Evolutionary conservation across 2,888 invertebrate species (phyloP).

Genomic region (Lycocerus yunnanus): DNA sequence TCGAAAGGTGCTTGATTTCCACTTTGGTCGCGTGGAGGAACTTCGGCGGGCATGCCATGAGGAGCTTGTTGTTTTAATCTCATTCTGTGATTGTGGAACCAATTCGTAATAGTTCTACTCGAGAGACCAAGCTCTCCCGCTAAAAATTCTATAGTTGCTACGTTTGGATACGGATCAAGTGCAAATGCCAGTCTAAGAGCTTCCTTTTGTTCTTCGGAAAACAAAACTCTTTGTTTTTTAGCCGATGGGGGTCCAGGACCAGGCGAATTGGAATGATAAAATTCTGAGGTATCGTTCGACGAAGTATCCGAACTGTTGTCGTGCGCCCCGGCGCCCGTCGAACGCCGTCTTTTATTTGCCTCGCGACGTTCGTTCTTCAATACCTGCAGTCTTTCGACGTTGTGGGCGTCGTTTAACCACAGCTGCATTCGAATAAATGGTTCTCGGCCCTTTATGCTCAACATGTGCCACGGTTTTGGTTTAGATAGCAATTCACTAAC

Average conservation of each 20-base stretch:
- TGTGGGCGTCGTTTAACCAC: constrained; percentile 95
- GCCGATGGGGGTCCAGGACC: constrained; percentile 86
- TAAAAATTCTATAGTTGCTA: constrained; percentile 93
- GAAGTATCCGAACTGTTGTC: constrained; percentile 88
- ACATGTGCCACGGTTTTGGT: constrained; percentile 99
- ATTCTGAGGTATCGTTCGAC: constrained; percentile 86
- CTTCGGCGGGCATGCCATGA: constrained; percentile 68
- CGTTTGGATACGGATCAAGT: constrained; percentile 95
- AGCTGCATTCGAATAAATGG: constrained; percentile 96
- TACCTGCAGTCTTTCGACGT: constrained; percentile 90
- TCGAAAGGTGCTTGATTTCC: constrained; percentile 77
- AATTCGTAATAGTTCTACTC: constrained; percentile 96
- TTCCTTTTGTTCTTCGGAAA: constrained; percentile 98
- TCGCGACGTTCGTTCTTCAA: constrained; percentile 89
- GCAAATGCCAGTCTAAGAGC: constrained; percentile 92
- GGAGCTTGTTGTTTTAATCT: constrained; percentile 88
- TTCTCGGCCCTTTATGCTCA: constrained; percentile 96
- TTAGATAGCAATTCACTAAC: constrained; percentile 96
- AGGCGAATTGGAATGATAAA: constrained; percentile 83
- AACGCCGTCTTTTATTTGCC: constrained; percentile 87
- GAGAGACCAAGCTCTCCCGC: constrained; percentile 90
- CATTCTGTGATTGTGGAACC: constrained; percentile 99
- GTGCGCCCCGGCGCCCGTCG: constrained; percentile 79
- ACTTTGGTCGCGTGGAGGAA: constrained; percentile 76
- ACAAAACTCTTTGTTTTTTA: constrained; percentile 93